Percentiles rank a stretch among this genome's conserved stretches.
These are phyloP conservation scores for Epirrhoe alternata DNA, from an alignment of 2,888 invertebrate genomes.

Conservation along the genomic window DNA sequence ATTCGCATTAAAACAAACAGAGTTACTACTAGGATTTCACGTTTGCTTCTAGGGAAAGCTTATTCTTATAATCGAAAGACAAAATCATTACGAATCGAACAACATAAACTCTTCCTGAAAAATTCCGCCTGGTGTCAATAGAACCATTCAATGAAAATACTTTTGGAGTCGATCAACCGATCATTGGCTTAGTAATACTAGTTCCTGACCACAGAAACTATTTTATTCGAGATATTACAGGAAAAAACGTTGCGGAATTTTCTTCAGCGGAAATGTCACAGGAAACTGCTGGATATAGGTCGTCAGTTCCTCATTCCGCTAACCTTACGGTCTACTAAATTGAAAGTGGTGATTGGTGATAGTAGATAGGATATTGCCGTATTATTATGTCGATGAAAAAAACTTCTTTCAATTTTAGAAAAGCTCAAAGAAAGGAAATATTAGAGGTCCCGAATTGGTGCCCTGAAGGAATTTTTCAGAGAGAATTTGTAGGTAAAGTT, in stretches of 20 bases:
- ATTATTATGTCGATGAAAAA: background rate
- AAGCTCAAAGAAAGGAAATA: background rate
- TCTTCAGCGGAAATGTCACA: background rate
- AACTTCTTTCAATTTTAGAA: background rate
- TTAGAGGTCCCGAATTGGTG: background rate
- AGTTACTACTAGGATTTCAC: conserved; percentile 36
- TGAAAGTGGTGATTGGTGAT: background rate
- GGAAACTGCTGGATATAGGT: background rate
- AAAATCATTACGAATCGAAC: too few species aligned
- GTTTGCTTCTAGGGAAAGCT: conserved; percentile 4
- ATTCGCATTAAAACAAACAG: conserved; percentile 67
- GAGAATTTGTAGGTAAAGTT: background rate
- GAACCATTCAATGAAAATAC: too few species aligned
- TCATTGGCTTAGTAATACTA: background rate
- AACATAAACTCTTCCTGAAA: too few species aligned
- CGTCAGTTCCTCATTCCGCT: background rate
- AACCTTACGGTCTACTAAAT: background rate
- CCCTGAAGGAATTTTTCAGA: background rate
- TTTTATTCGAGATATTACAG: background rate
- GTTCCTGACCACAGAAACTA: background rate
- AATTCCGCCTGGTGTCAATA: too few species aligned
- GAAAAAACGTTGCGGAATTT: background rate
- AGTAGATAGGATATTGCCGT: background rate
- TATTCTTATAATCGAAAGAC: background rate
- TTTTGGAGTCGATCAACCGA: background rate